Evolutionary conservation across 2,797 vertebrate genomes (phyloP), one percentile per base, ranked within the genome.

Genomic region (Parotocinclus haroldoi): DNA sequence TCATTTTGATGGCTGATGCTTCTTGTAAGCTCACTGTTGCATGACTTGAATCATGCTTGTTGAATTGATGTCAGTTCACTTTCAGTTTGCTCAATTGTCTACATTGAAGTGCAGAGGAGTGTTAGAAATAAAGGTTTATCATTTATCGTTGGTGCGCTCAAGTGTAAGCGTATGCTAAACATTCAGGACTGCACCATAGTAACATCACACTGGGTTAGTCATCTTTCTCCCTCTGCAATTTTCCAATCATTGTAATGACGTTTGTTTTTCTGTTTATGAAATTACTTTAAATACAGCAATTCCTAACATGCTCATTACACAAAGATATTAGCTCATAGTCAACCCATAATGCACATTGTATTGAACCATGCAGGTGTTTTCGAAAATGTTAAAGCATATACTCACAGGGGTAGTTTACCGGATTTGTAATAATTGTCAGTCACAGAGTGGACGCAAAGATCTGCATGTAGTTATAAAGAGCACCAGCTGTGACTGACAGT

Each of bases 401-500:
- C 72, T 72, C 19, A 42, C 58, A 13, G 62, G 66, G 70, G 69
- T 58, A 16, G 58, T 62, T 48, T 48, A 57, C 58, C 4, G n/a
- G 79, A 78, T 78, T 80, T n/a, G 66, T 76, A 77, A 66, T 87
- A 84, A 89, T 86, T 74, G 62, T 44, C 61, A 76, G 71, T 75
- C 54, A 39, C 83, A 84, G 85, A 64, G 48, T 85, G 80, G 79
- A 83, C 80, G 69, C 27, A 27, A 27, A 27, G 27, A 5, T 27
- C 27, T 27, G 27, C 27, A 27, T 27, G 27, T 27, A 2, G 27
- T 81, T 78, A 60, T 79, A 77, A 72, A 78, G 64, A 61, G 81
- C 81, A 78, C 77, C 52, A 51, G 70, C 57, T 70, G 69, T 89
- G 87, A 89, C 84, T 87, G 88, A 89, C 83, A 87, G 80, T 67